Base-by-base conservation (phyloP, 2,113 vertebrate species). In the Elgaria multicarinata region DNA sequence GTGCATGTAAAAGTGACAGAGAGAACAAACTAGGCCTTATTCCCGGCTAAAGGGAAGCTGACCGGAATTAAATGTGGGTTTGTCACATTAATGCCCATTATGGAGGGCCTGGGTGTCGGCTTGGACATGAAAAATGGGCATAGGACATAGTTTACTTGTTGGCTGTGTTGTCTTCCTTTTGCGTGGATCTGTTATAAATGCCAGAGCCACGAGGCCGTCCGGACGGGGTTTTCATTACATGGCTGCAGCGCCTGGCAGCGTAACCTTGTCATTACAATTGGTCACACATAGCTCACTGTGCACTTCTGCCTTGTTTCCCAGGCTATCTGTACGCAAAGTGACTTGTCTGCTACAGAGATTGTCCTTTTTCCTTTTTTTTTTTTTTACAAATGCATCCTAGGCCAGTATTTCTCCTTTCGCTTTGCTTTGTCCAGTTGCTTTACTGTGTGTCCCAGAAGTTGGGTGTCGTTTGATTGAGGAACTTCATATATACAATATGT, bases 181-280 rank as follows among this genome's bases (percentile, higher is more conserved):
- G 24, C 44, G 44, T 14, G 75, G 74, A 44, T 9, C 39, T 76
- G 39, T 62, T 62, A 22, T 18, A 22, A 20, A 62, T 22, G 16
- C 58, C 58, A 0, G 0, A 62, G 93, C 58, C 1, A 0, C 1
- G 90, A 79, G 78, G 0, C 87, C 91, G 92, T 92, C 92, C 87
- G 91, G 83, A 86, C 77, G 72, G 90, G 77, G 89, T 87, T 92
- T 92, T 91, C 80, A 0, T 88, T 83, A 71, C 85, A 85, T 0
- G 0, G 79, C 89, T 28, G 6, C 87, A 62, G 90, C 39, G 94
- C 78, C 92, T 88, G 90, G 91, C 92, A 91, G 90, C 0, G 0
- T 85, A 85, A 55, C 92, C 94, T 89, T 90, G 91, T 91, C 89
- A 90, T 44, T 86, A 92, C 91, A 1, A 89, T 95, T 92, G 92